phyloP scores from a whole-genome alignment of 2,113 vertebrate species.

The Astatoreochromis straeleni region DNA sequence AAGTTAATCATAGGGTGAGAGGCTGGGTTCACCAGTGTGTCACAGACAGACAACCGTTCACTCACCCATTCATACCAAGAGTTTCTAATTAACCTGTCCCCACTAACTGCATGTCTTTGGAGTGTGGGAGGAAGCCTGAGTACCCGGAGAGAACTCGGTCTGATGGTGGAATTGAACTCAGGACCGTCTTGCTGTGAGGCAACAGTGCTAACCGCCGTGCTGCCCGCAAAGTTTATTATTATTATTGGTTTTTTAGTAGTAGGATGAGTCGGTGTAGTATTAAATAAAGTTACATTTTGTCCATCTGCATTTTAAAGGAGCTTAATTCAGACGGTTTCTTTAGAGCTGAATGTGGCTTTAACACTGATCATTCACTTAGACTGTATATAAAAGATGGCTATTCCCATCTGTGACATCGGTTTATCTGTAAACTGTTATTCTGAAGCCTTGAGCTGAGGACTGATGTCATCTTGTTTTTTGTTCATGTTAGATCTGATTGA shows the following conservation, averaged over 20 bases:
- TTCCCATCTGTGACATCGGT: rapidly evolving
- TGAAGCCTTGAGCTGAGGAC: not conserved
- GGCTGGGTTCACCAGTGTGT: not conserved
- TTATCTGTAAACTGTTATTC: not conserved
- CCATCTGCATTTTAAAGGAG: not conserved
- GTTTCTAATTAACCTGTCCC: not conserved
- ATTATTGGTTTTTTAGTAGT: not conserved
- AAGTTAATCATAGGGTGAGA: not conserved
- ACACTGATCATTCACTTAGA: not conserved
- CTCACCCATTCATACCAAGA: not conserved
- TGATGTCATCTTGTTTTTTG: not conserved
- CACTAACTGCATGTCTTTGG: not conserved
- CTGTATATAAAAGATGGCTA: not conserved
- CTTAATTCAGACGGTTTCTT: not conserved
- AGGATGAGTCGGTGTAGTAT: rapidly evolving
- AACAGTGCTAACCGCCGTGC: not conserved
- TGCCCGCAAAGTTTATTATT: not conserved
- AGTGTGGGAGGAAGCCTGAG: not conserved
- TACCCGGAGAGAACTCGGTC: not conserved
- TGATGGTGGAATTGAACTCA: not conserved
- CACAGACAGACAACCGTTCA: not conserved
- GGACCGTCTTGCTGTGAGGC: not conserved
- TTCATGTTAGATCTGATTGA: not conserved
- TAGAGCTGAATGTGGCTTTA: not conserved
- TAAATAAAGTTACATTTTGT: not conserved